phyloP scores from a whole-genome alignment of 2,888 invertebrate genomes.

The Lasius platythorax region DNA sequence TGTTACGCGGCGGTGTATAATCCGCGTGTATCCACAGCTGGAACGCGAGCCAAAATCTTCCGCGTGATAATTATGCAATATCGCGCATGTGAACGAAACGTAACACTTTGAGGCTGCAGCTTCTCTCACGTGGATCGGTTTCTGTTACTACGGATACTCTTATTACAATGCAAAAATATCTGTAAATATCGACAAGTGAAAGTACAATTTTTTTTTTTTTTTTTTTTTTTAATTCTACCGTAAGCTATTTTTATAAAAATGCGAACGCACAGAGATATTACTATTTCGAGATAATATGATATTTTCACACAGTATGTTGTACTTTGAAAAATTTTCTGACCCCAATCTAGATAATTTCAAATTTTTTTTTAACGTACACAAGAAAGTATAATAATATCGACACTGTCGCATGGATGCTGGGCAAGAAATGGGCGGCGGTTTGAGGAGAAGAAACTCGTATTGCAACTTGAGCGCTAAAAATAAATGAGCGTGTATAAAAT shows the following conservation, averaged over 20 bases:
- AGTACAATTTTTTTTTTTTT: background rate
- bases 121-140: background rate
- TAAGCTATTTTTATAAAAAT: background rate
- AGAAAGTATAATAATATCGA: background rate
- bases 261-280: background rate
- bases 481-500: conserved; percentile 29
- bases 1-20: conserved; percentile 66
- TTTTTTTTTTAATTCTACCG: background rate
- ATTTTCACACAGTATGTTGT: background rate
- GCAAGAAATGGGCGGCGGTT: background rate
- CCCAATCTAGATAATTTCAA: too few relatives aligned
- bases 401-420: background rate
- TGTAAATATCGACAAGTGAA: background rate
- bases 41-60: conserved; percentile 48
- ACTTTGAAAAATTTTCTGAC: background rate
- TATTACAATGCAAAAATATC: conserved; percentile 11
- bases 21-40: conserved; percentile 54
- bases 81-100: conserved; percentile 47
- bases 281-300: background rate
- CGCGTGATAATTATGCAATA: conserved; percentile 72
- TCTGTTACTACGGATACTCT: conserved; percentile 10
- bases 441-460: background rate
- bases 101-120: conserved; percentile 9
- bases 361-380: too few relatives aligned
- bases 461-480: conserved; percentile 20